Base-by-base conservation (phyloP, 1,140 invertebrate species). In the Eriosoma lanigerum region DNA sequence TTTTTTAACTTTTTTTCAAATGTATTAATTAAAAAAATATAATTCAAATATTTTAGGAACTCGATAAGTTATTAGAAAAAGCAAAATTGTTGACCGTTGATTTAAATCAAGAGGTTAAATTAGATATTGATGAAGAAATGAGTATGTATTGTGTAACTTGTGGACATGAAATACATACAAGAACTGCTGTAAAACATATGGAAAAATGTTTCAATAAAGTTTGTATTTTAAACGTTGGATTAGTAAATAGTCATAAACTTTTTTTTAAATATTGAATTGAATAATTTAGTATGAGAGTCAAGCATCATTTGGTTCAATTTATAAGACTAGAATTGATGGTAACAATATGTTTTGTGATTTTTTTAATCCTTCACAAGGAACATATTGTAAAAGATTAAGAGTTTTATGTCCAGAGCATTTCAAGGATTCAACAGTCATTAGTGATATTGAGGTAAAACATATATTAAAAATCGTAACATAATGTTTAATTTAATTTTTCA, bases 301-400 rank as follows among this genome's bases (percentile, higher is more conserved):
- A 87, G 95, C 96, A 4, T 97, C 96, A 0, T 99, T 98, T 86
- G 96, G 96, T 19, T 97, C 95, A 19, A 91, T 95, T 64, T 97
- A 94, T 84, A 95, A 97, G 85, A 98, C 96, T 0, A 89, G 93
- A 64, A 97, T 98, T 82, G 96, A 98, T 86, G 94, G 94, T 19
- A 91, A 94, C 86, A 93, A 95, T 84, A 97, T 99, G 92, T 99
- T 99, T 86, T 99, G 98, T 86, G 97, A 99, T 85, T 96, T 93
- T 86, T 99, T 93, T 85, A 98, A 98, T 87, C 89, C 93, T 6
- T 87, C 89, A 3, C 96, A 93, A 84, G 89, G 91, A 76, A 98
- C 96, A 0, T 99, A 99, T 85, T 99, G 97, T 86, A 99, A 99
- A 87, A 87, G 97, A 68, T 86, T 99, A 19, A 90, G 95, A 83